Conservation (phyloP, 2,797 vertebrate species). For the Acanthiza pusilla region DNA sequence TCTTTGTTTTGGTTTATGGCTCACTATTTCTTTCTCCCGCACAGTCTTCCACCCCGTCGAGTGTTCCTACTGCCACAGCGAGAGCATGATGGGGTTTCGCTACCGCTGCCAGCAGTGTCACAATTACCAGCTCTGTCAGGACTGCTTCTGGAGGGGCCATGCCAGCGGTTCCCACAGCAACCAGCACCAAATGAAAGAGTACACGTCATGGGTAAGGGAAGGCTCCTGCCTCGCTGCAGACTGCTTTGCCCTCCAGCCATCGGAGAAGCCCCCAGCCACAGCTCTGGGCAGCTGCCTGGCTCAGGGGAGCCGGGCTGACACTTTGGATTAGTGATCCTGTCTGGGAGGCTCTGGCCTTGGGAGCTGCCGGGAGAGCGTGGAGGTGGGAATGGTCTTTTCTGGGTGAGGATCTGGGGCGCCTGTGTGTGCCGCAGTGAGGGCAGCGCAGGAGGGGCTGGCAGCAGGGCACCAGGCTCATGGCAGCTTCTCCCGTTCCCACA, state of each 20-base stretch:
- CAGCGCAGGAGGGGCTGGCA: conserved; percentile 19
- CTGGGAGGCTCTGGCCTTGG: neutral
- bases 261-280: neutral
- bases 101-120: conserved; percentile 99
- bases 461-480: conserved; percentile 5
- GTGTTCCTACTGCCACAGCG: conserved; percentile 97
- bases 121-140: conserved; percentile 99
- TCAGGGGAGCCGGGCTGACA: fast-evolving
- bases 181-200: conserved; percentile 99
- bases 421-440: conserved; percentile 5
- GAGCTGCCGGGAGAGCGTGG: neutral
- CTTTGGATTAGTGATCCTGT: neutral
- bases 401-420: conserved; percentile 10
- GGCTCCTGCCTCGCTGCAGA: neutral
- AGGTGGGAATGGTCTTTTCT: conserved; percentile 35
- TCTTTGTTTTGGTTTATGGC: neutral
- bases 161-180: conserved; percentile 98
- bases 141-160: conserved; percentile 99
- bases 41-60: conserved; percentile 98
- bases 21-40: neutral
- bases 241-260: conserved; percentile 19
- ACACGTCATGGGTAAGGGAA: conserved; percentile 95
- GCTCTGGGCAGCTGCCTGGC: neutral
- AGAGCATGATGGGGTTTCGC: conserved; percentile 99
- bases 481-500: conserved; percentile 15